These are phyloP conservation scores for Hyperoplus lanceolatus DNA, from an alignment of 2,797 vertebrate species.

Conservation along the genomic window DNA sequence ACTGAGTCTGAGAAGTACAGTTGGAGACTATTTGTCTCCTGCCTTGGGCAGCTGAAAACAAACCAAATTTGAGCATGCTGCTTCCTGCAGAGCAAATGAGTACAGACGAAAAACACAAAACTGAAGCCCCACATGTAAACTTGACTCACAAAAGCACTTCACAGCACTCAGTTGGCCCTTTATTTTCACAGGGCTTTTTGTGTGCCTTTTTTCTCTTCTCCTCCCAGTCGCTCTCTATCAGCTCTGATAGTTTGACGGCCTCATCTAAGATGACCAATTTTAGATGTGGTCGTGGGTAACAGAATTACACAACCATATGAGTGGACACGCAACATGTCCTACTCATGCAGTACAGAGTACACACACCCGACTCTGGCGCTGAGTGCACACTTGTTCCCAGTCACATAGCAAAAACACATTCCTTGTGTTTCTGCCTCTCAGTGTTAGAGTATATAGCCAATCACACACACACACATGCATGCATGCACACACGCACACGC, in stretches of 20 bases:
- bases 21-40: slow-evolving; percentile 72
- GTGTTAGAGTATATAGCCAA: slow-evolving; percentile 20
- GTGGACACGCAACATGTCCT: slow-evolving; percentile 56
- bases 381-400: slow-evolving; percentile 41
- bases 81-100: slow-evolving; percentile 77
- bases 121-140: slow-evolving; percentile 58
- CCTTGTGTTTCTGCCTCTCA: slow-evolving; percentile 53
- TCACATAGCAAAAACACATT: slow-evolving; percentile 49
- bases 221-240: slow-evolving; percentile 34
- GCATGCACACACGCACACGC: slow-evolving; percentile 19
- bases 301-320: slow-evolving; percentile 64
- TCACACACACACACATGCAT: slow-evolving; percentile 16
- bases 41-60: slow-evolving; percentile 73
- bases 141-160: slow-evolving; percentile 48
- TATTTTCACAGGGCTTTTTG: slow-evolving; percentile 6
- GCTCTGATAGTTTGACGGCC: slow-evolving; percentile 20
- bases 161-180: slow-evolving; percentile 42
- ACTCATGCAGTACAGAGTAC: slow-evolving; percentile 29
- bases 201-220: slow-evolving; percentile 12
- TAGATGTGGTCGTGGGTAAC: slow-evolving; percentile 58
- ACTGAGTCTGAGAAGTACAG: slow-evolving; percentile 67
- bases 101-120: slow-evolving; percentile 64
- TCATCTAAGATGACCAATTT: slow-evolving; percentile 59
- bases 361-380: slow-evolving; percentile 22
- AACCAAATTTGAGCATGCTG: slow-evolving; percentile 74